phyloP scores from a whole-genome alignment of 2,888 invertebrate genomes.

The Gastracanthus pulcherrimus region DNA sequence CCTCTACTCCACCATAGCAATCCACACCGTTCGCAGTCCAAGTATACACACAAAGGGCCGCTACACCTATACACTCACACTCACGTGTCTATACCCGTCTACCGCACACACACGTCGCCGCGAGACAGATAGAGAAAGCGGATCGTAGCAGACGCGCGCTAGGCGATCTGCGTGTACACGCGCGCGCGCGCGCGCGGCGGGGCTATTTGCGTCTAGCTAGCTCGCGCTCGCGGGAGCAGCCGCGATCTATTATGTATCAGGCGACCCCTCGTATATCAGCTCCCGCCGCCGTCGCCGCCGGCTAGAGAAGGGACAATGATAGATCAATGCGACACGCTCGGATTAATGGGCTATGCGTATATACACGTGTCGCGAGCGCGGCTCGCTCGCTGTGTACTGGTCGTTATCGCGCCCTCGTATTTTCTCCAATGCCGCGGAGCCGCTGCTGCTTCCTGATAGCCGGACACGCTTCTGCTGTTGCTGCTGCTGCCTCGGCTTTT shows the following conservation, averaged over 20 bases:
- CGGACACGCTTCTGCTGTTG: background rate
- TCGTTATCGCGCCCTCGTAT: conserved; percentile 65
- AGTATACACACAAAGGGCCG: too few relatives aligned
- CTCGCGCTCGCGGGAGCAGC: too few relatives aligned
- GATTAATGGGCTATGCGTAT: conserved; percentile 74
- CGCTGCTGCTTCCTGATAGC: conserved; percentile 46
- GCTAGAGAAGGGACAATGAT: conserved; percentile 71
- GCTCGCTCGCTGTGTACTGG: background rate
- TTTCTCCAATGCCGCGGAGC: too few relatives aligned
- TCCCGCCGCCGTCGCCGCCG: conserved; percentile 32
- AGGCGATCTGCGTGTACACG: background rate
- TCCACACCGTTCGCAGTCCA: too few relatives aligned
- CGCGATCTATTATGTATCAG: conserved; percentile 73
- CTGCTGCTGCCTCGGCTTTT: background rate
- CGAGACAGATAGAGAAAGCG: background rate
- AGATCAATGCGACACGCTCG: conserved; percentile 76
- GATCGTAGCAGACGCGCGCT: too few relatives aligned
- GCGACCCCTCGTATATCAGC: conserved; percentile 69
- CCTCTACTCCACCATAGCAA: too few relatives aligned
- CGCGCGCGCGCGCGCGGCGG: background rate
- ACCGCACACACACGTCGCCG: background rate
- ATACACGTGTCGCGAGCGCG: conserved; percentile 58
- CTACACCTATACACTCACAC: background rate
- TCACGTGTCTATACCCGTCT: background rate
- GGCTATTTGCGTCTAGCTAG: conserved; percentile 63